Base-by-base conservation (phyloP, 2,797 vertebrate genomes). In the Cryptoprocta ferox region DNA sequence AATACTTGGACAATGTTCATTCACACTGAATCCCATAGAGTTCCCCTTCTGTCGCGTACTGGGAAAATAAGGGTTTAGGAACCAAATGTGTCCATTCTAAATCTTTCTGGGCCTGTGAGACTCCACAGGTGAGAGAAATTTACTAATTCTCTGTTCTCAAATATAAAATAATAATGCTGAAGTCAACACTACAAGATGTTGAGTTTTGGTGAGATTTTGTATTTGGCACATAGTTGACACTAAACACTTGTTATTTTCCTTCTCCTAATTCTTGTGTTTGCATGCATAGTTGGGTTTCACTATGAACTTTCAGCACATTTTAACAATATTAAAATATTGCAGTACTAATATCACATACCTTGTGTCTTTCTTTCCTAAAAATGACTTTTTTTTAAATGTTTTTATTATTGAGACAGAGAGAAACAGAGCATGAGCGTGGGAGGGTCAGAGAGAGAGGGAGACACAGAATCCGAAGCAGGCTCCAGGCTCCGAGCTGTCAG, bases 301-400 rank as follows among this genome's bases (percentile, higher is more conserved):
- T 82, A 39, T 48, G 45, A 92, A 84, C 68, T 80, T 14, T 63
- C 87, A 83, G 75, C 14, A 94, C 21, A 78, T 89, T 93, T 89
- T 94, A 87, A 73, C 59, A 90, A 53, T 79, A 61, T 14, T 73
- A 30, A 91, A 61, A 21, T 0, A 0, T 78, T 89, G 3, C 37
- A 19, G 15, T 73, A 5, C 19, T 73, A 39, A 48, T 79, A 81
- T 42, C 50, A 53, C 21, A 66, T 2, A 48, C n/a, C 10, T 73
- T 92, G n/a, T 61, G 19, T 59, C 37, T 42, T 2, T 86, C 37
- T 92, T 86, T 63, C 24, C 39, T 87, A 45, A 94, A 95, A 92
- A 39, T 19, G 35, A 73, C 66, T 95, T 89, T 73, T 32, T n/a
- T n/a, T n/a, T n/a, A n/a, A n/a, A n/a, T n/a, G n/a, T n/a, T n/a